These are phyloP conservation scores for Smutsia gigantea DNA, from an alignment of 2,797 vertebrate genomes.

Conservation along the genomic window DNA sequence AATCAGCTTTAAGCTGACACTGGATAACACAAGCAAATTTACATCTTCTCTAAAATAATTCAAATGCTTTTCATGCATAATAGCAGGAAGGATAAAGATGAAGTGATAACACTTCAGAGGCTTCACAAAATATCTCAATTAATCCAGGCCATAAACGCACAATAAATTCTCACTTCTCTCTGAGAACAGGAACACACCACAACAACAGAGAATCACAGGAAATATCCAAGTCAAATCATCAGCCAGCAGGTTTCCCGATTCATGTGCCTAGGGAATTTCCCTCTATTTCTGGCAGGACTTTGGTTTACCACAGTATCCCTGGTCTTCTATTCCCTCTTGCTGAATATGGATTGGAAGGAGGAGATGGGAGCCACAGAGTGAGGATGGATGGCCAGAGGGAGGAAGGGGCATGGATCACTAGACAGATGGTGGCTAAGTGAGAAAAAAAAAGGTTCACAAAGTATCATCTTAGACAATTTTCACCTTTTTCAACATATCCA, in stretches of 20 bases:
- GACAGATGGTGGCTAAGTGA: not conserved
- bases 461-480: not conserved
- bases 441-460: not conserved
- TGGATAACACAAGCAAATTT: conserved; percentile 69
- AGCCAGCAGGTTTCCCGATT: not conserved
- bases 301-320: not conserved
- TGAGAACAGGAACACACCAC: not conserved
- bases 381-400: not conserved
- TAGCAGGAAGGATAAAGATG: conserved; percentile 65
- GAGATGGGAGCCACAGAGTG: not conserved
- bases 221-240: not conserved
- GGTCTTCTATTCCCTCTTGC: not conserved
- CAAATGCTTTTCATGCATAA: conserved; percentile 58
- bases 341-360: not conserved
- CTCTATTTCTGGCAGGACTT: not conserved
- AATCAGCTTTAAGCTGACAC: conserved; percentile 78
- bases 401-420: not conserved
- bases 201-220: conserved; percentile 27
- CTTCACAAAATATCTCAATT: conserved; percentile 64
- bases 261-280: not conserved
- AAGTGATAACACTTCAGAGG: conserved; percentile 70
- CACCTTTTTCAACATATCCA: conserved; percentile 15
- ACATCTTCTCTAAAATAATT: conserved; percentile 64
- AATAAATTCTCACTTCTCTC: conserved; percentile 54
- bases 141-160: conserved; percentile 61